A percentile compares a stretch with the other conserved stretches of the same genome.
Evolutionary conservation across 1,140 invertebrate genomes (phyloP).

Genomic region (Euglossa dilemma): DNA sequence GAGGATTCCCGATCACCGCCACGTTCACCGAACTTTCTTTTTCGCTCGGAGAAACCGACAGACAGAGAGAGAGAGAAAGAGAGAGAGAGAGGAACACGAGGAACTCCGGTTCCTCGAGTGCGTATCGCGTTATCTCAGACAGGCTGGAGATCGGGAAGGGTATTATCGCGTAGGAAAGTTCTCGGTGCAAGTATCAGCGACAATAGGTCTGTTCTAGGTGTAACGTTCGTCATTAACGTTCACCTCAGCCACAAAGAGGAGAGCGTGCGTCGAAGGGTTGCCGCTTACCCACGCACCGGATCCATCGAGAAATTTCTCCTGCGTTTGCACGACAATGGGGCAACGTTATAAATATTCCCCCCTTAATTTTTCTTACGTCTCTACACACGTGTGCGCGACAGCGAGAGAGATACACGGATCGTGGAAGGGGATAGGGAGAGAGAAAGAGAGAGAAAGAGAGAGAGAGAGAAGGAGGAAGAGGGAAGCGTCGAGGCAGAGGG

Average conservation of each 20-base stretch:
- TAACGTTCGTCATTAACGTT: background rate
- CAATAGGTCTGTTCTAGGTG: background rate
- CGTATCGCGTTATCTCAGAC: slow-evolving; percentile 28
- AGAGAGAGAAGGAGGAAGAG: background rate
- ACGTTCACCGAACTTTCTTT: slow-evolving; percentile 52
- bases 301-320: slow-evolving; percentile 35
- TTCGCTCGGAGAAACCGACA: slow-evolving; percentile 1
- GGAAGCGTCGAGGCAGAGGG: background rate
- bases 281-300: slow-evolving; percentile 6
- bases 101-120: slow-evolving; percentile 32
- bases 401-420: background rate
- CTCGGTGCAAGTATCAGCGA: slow-evolving; percentile 13
- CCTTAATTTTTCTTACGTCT: slow-evolving; percentile 37
- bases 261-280: background rate
- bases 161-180: slow-evolving; percentile 38
- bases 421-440: background rate
- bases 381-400: background rate
- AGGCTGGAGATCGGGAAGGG: background rate
- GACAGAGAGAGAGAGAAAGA: background rate
- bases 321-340: slow-evolving; percentile 15
- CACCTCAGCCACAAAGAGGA: background rate
- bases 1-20: slow-evolving; percentile 4
- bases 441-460: background rate
- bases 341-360: slow-evolving; percentile 29
- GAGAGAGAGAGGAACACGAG: background rate